Base-by-base conservation (phyloP, 1,140 invertebrate species). In the Polyergus mexicanus region DNA sequence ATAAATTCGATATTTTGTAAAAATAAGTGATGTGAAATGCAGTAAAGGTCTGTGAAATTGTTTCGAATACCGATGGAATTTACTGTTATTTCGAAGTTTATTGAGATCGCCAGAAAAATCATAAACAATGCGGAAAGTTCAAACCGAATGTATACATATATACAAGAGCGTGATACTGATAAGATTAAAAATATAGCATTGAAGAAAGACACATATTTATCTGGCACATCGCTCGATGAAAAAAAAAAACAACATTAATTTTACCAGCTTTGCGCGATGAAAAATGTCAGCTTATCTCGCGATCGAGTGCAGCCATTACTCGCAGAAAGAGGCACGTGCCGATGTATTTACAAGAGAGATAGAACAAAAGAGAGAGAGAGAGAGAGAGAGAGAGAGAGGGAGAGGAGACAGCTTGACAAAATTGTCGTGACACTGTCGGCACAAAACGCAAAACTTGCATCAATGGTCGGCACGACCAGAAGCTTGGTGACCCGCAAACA, bases 401-500 rank as follows among this genome's bases (percentile, higher is more conserved):
- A 65, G 38, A 54, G 16, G 38, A 25, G n/a, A n/a, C n/a, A 44
- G 32, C 51, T 32, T 25, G 72, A n/a, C 85, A 89, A 77, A 89
- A 89, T 74, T 58, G 56, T 89, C 69, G 77, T 89, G 87, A 89
- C 88, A 89, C 77, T 72, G 62, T 54, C 71, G 68, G 63, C 88
- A 90, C 88, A n/a, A n/a, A n/a, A n/a, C n/a, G n/a, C n/a, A n/a
- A n/a, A n/a, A n/a, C n/a, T n/a, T n/a, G n/a, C n/a, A n/a, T n/a
- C n/a, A n/a, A n/a, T n/a, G n/a, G n/a, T n/a, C n/a, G n/a, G n/a
- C n/a, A n/a, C n/a, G n/a, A n/a, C n/a, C n/a, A n/a, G n/a, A 85
- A 88, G 63, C 89, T 90, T 88, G 89, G 86, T 90, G 88, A 90
- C 86, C 89, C 86, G 89, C 89, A 86, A 90, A 90, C 89, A 87